Evolutionary conservation across 2,797 vertebrate species (phyloP), one percentile per base, ranked within the genome.

Genomic region (Staurois parvus): DNA sequence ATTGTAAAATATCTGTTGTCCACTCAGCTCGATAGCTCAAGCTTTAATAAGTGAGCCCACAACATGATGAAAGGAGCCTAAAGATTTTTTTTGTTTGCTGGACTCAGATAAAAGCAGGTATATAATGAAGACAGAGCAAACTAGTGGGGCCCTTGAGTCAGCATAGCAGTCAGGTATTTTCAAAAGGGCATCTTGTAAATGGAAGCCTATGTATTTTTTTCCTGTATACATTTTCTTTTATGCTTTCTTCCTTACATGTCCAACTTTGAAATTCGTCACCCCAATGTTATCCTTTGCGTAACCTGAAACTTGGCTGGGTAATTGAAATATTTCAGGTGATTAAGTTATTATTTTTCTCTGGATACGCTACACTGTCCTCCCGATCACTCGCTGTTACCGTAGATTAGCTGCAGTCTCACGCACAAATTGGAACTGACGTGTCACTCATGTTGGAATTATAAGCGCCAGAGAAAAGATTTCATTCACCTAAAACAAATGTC

Each of bases 371-470:
- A 30, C 56, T 59, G 81, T 88, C 75, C 21, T 48, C 88, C 84
- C 12, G 62, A 92, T 84, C 85, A 81, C 87, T 83, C 81, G 3
- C 67, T 88, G 84, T 12, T 66, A 37, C 45, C 56, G 79, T 72
- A 84, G 79, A 89, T 91, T 87, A 90, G 84, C 3, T 90, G 88
- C 87, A 75, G 72, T 89, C 42, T 86, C 79, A 77, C 79, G 88
- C 85, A 89, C 81, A 90, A 86, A 91, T 69, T 89, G 80, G 80
- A 93, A 85, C 32, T 75, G 85, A 87, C 28, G 3, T 76, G 56
- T 85, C 89, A 87, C 88, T 91, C 88, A 52, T 40, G 64, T 84
- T 86, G 88, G 59, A 88, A 80, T 76, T 29, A 1, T 59, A 87
- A 30, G 2, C 56, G 45, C 21, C 85, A 79, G 86, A 48, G 80